phyloP scores from a whole-genome alignment of 2,888 invertebrate genomes.

The Apotomis betuletana region DNA sequence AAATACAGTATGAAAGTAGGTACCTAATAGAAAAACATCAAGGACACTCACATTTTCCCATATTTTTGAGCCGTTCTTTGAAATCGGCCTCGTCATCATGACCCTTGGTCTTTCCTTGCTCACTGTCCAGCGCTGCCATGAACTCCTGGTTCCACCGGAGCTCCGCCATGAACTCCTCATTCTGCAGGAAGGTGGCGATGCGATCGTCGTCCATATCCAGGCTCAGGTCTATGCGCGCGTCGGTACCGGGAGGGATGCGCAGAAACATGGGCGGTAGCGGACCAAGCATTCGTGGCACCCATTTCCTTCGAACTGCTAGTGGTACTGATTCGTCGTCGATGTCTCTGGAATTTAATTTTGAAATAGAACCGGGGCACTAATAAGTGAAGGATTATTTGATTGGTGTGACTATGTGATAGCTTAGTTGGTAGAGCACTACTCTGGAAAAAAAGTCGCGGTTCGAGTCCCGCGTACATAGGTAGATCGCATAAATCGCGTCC shows the following conservation, averaged over 20 bases:
- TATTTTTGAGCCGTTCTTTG: constrained; percentile 90
- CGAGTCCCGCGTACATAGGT: too few relatives aligned
- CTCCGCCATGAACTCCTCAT: constrained; percentile 95
- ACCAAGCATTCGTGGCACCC: constrained; percentile 91
- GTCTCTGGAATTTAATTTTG: constrained; percentile 60
- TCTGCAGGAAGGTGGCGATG: constrained; percentile 93
- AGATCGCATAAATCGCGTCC: too few relatives aligned
- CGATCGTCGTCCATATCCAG: constrained; percentile 92
- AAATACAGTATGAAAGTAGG: too few relatives aligned
- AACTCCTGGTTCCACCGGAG: constrained; percentile 94
- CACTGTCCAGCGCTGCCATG: constrained; percentile 91
- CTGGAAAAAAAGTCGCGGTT: too few relatives aligned
- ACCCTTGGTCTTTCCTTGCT: constrained; percentile 81
- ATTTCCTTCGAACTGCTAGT: constrained; percentile 82
- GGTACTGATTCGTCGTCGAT: constrained; percentile 75
- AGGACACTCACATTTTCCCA: constrained; percentile 87
- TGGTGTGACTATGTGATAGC: too few relatives aligned
- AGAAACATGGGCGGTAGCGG: constrained; percentile 91
- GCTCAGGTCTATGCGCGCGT: constrained; percentile 76
- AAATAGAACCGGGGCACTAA: background rate
- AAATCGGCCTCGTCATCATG: constrained; percentile 88
- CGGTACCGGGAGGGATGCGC: constrained; percentile 82
- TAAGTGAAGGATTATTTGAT: too few relatives aligned
- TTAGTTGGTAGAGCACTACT: too few relatives aligned
- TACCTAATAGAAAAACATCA: background rate